A percentile compares a stretch with the other conserved stretches of the same genome.
phyloP scores from a whole-genome alignment of 2,797 vertebrate genomes.

The Pipistrellus nathusii region DNA sequence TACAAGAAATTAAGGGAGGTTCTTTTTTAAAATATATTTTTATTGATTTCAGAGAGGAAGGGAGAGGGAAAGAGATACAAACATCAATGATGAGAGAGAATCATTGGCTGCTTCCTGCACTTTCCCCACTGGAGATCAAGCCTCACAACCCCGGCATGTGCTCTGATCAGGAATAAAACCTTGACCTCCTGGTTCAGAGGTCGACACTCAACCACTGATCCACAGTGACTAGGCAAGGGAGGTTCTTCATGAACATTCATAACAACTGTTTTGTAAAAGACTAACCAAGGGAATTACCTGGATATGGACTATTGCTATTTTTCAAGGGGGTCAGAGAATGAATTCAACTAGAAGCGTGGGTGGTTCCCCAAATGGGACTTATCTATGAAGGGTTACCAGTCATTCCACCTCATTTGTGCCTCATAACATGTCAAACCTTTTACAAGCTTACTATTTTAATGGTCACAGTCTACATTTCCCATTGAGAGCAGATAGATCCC shows the following conservation, averaged over 20 bases:
- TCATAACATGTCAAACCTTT: conserved; percentile 17
- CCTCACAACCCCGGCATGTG: no score
- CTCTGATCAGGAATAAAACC: no score
- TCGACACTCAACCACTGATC: no score
- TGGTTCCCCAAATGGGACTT: background rate
- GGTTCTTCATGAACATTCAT: background rate
- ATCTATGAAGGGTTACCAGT: background rate
- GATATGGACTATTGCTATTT: background rate
- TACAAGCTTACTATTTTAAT: conserved; percentile 35
- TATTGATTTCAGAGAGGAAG: no score
- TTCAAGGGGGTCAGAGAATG: conserved; percentile 33
- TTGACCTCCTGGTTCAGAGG: no score
- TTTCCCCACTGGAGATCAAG: no score
- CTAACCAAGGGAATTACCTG: background rate
- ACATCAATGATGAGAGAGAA: no score
- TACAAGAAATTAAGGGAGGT: background rate
- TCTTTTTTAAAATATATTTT: no score
- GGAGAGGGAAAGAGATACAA: no score
- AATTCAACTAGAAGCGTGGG: background rate
- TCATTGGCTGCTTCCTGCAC: no score
- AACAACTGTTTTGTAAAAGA: conserved; percentile 27
- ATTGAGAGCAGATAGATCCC: background rate
- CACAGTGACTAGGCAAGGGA: background rate
- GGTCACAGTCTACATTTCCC: background rate
- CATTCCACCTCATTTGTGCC: background rate